These are phyloP conservation scores for Setipinna tenuifilis DNA, from an alignment of 2,797 vertebrate genomes.

Conservation along the genomic window DNA sequence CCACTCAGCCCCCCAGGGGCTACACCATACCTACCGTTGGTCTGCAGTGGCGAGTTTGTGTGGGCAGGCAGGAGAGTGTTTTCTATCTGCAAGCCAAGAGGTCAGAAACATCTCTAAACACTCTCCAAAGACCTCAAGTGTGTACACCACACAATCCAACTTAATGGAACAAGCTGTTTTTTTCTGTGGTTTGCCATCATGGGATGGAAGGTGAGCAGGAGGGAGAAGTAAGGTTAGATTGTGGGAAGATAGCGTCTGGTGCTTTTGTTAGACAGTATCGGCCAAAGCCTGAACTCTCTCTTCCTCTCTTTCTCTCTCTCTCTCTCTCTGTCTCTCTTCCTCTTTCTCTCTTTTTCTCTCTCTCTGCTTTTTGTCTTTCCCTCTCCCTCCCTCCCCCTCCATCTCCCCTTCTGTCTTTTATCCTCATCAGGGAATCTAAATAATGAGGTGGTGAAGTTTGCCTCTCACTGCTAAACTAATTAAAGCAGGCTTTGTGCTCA, in stretches of 20 bases:
- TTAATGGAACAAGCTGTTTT: constrained; percentile 30
- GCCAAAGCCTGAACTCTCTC: not conserved
- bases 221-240: not conserved
- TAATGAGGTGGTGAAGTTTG: constrained; percentile 4
- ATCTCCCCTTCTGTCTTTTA: not conserved
- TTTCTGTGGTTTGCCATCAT: constrained; percentile 16
- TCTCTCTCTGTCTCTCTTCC: not conserved
- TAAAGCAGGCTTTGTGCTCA: not conserved
- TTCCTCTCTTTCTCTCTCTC: too few relatives aligned
- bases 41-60: constrained; percentile 12
- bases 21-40: not conserved
- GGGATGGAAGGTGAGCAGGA: not conserved
- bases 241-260: not conserved
- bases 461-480: not conserved
- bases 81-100: constrained; percentile 23
- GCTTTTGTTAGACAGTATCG: not conserved
- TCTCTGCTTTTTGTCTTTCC: too few relatives aligned
- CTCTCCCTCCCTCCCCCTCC: not conserved
- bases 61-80: constrained; percentile 26
- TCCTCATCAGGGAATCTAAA: not conserved
- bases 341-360: not conserved
- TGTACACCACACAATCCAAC: constrained; percentile 22
- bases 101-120: constrained; percentile 32
- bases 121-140: constrained; percentile 1
- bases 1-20: constrained; percentile 19